Percentiles rank a stretch among this genome's conserved stretches.
phyloP scores from a whole-genome alignment of 2,797 vertebrate genomes.

The Coluber constrictor region DNA sequence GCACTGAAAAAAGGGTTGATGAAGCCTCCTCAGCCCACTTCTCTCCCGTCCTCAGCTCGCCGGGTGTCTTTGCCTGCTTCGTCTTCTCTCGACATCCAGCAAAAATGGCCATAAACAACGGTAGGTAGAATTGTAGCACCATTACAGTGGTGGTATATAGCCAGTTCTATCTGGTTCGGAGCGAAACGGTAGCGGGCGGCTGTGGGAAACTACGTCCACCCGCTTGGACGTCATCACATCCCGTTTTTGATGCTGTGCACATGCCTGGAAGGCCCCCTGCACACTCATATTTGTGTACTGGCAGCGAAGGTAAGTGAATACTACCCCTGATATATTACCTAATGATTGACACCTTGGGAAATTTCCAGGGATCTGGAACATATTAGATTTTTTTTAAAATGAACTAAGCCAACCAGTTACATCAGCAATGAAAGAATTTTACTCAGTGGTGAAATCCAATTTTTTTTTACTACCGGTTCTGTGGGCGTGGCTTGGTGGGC shows the following conservation, averaged over 20 bases:
- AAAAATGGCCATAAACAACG: neutral
- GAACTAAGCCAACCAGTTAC: neutral
- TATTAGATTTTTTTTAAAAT: neutral
- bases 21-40: neutral
- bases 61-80: constrained; percentile 30
- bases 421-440: neutral
- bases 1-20: neutral
- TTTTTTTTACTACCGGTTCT: too few species aligned
- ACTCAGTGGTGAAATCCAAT: neutral
- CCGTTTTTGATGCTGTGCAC: too few species aligned
- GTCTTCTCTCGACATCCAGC: neutral
- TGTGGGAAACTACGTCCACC: too few species aligned
- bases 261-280: too few species aligned
- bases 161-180: too few species aligned
- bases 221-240: too few species aligned
- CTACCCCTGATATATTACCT: neutral
- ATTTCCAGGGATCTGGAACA: neutral
- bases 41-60: neutral
- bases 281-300: too few species aligned
- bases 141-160: too few species aligned
- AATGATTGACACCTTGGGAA: neutral
- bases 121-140: neutral
- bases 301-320: too few species aligned
- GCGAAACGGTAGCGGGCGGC: too few species aligned
- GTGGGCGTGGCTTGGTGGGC: too few species aligned